These are phyloP conservation scores for Ailuropoda melanoleuca DNA, from an alignment of 2,113 vertebrate species.

Conservation along the genomic window DNA sequence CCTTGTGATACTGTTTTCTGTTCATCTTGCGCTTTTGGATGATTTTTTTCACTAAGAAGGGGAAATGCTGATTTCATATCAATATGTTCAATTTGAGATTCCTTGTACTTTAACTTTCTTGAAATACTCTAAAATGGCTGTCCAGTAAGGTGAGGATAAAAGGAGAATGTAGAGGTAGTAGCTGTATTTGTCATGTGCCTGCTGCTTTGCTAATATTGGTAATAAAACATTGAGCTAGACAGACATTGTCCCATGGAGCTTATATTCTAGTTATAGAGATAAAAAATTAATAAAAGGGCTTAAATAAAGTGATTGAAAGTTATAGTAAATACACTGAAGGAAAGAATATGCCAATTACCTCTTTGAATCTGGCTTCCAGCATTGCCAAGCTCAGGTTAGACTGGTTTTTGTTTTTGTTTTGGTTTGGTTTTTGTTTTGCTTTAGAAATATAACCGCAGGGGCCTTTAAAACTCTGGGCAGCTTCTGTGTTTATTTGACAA, in stretches of 20 bases:
- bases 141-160: background rate
- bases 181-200: background rate
- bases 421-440: background rate
- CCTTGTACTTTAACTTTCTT: background rate
- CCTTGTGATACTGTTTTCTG: background rate
- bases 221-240: background rate
- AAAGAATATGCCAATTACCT: background rate
- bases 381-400: background rate
- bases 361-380: background rate
- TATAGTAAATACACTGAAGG: background rate
- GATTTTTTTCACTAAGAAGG: background rate
- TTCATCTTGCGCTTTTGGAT: background rate
- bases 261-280: background rate
- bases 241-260: background rate
- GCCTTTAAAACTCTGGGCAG: constrained; percentile 32
- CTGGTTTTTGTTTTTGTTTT: background rate
- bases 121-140: background rate
- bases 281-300: background rate
- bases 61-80: background rate
- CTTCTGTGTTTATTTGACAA: constrained; percentile 41
- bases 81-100: background rate
- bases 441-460: background rate
- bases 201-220: background rate
- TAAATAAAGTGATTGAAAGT: background rate
- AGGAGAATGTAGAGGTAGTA: background rate